Evolutionary conservation across 2,797 vertebrate genomes (phyloP).

Genomic region (Gymnopithys bicolor): DNA sequence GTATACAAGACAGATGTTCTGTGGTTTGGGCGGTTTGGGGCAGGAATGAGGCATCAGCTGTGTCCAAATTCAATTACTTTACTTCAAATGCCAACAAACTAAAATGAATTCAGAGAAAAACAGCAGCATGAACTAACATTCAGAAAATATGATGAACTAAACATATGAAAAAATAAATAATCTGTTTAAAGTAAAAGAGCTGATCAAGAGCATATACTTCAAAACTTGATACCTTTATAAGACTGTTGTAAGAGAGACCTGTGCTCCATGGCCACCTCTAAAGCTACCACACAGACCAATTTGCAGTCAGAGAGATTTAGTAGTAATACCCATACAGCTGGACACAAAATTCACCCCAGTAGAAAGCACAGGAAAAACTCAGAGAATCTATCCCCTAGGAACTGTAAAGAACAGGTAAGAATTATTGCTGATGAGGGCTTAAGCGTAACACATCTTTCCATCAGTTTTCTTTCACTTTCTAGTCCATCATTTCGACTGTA

Average conservation of each 20-base stretch:
- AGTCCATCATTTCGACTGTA: background rate
- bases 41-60: background rate
- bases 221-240: background rate
- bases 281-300: background rate
- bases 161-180: background rate
- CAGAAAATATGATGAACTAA: background rate
- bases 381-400: background rate
- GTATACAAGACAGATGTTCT: background rate
- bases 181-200: background rate
- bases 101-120: background rate
- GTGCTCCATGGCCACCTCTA: background rate
- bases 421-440: background rate
- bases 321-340: background rate
- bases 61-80: background rate
- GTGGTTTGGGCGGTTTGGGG: fast-evolving
- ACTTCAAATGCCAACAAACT: background rate
- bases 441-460: background rate
- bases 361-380: background rate
- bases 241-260: background rate
- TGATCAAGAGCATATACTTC: background rate
- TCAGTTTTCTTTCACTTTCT: background rate
- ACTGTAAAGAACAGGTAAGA: background rate
- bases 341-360: background rate
- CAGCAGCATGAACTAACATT: background rate
- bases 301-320: background rate